Percentiles rank a stretch among this genome's conserved stretches.
Evolutionary conservation across 2,113 vertebrate genomes (phyloP).

Genomic region (Acanthochromis polyacanthus): DNA sequence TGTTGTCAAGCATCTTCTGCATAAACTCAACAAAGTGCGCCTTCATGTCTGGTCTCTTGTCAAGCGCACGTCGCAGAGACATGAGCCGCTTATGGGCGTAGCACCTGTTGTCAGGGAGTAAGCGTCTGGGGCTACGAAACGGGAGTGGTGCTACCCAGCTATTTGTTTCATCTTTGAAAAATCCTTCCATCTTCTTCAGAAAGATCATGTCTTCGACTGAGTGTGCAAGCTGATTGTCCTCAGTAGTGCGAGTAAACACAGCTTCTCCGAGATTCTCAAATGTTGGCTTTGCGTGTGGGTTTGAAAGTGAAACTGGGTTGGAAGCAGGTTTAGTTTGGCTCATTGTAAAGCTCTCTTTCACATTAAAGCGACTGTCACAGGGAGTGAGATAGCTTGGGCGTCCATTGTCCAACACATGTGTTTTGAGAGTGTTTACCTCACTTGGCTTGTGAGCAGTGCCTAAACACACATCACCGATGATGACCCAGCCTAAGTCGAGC

Average conservation of each 20-base stretch:
- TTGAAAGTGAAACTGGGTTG: accelerated
- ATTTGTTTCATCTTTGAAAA: constrained; percentile 21
- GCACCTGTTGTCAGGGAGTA: constrained; percentile 8
- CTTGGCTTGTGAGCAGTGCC: constrained; percentile 1
- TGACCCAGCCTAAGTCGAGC: constrained; percentile 35
- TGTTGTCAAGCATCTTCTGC: too few relatives aligned
- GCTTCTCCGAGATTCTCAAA: neutral
- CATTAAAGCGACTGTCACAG: neutral
- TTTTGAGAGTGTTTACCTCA: constrained; percentile 17
- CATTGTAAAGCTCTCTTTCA: constrained; percentile 15
- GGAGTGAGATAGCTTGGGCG: constrained; percentile 5
- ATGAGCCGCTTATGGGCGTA: neutral
- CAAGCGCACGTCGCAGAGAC: neutral
- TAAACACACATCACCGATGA: constrained; percentile 7
- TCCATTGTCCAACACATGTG: constrained; percentile 27
- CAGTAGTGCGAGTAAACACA: neutral
- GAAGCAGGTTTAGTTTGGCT: neutral
- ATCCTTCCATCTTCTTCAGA: constrained; percentile 27
- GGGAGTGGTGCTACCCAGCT: constrained; percentile 41
- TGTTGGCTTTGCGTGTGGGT: neutral
- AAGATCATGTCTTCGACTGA: constrained; percentile 1
- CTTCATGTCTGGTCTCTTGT: constrained; percentile 8
- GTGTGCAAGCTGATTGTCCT: constrained; percentile 5
- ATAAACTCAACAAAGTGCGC: neutral
- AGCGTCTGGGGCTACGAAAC: neutral